Evolutionary conservation across 64 coral and sea anemone genomes (phyloP).

Genomic region (Platygyra sinensis): DNA sequence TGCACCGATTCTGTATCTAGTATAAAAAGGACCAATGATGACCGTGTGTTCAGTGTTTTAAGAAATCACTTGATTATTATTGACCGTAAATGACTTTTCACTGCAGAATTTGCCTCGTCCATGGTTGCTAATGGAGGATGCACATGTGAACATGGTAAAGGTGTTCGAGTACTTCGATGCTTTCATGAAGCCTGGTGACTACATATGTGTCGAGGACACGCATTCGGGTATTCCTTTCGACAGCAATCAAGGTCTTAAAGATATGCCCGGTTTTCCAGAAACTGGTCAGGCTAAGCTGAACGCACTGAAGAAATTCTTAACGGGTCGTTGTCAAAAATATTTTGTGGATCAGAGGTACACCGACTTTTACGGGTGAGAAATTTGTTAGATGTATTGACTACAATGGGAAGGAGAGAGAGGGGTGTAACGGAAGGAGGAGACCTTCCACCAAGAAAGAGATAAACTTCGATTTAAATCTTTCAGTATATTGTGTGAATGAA

Average conservation of each 20-base stretch:
- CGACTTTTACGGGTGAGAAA: slow-evolving; percentile 64
- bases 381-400: neutral
- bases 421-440: no score
- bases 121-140: slow-evolving; percentile 66
- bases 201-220: slow-evolving; percentile 58
- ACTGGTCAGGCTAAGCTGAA: neutral
- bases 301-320: slow-evolving; percentile 41
- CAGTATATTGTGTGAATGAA: no score
- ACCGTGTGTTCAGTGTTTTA: no score
- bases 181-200: slow-evolving; percentile 58
- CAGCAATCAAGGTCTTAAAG: slow-evolving; percentile 6
- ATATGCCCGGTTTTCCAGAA: slow-evolving; percentile 9
- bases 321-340: slow-evolving; percentile 38
- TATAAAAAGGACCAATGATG: no score
- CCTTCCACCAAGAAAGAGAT: no score
- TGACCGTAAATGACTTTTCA: neutral
- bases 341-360: slow-evolving; percentile 55
- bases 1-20: neutral
- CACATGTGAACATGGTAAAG: slow-evolving; percentile 45
- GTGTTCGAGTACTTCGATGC: slow-evolving; percentile 52
- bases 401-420: neutral
- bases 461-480: no score
- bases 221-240: neutral
- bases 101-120: slow-evolving; percentile 58
- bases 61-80: no score